A percentile compares a stretch with the other conserved stretches of the same genome.
phyloP scores from a whole-genome alignment of 2,797 vertebrate species.

The Sebastes hopkinsi region DNA sequence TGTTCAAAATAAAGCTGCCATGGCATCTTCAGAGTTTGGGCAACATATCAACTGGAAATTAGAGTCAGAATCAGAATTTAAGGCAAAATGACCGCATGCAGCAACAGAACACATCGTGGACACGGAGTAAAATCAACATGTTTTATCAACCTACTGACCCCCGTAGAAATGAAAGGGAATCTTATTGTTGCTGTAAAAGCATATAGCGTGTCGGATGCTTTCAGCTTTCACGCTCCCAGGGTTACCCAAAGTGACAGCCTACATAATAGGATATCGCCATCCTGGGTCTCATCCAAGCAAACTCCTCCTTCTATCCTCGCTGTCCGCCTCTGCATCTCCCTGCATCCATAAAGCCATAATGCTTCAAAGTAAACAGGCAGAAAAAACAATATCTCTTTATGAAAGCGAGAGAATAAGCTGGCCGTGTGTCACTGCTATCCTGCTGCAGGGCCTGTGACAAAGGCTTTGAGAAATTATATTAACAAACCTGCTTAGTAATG shows the following conservation, averaged over 20 bases:
- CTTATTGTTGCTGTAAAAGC: conserved; percentile 52
- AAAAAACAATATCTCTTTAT: conserved; percentile 60
- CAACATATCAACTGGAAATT: not conserved
- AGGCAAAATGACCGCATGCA: not conserved
- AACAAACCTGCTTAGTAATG: conserved; percentile 70
- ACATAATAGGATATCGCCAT: conserved; percentile 68
- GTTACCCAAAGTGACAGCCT: conserved; percentile 66
- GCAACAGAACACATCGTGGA: not conserved
- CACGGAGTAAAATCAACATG: conserved; percentile 15
- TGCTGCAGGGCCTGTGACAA: conserved; percentile 33
- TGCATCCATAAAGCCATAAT: conserved; percentile 50
- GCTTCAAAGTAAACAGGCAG: conserved; percentile 55
- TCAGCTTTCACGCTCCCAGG: conserved; percentile 35
- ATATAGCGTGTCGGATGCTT: conserved; percentile 42
- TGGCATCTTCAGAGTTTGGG: not conserved
- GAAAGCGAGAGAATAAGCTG: conserved; percentile 35
- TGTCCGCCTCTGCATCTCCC: conserved; percentile 28
- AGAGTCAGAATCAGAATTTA: not conserved
- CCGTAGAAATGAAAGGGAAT: conserved; percentile 42
- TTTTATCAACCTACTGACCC: conserved; percentile 41
- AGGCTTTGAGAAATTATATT: conserved; percentile 57
- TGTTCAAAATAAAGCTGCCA: not conserved
- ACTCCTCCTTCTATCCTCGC: conserved; percentile 45
- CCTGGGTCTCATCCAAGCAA: conserved; percentile 52
- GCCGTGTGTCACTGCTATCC: conserved; percentile 39